Percentiles rank a stretch among this genome's conserved stretches.
Conservation (phyloP, 2,888 invertebrate genomes). For the Drosophila ezoana region DNA sequence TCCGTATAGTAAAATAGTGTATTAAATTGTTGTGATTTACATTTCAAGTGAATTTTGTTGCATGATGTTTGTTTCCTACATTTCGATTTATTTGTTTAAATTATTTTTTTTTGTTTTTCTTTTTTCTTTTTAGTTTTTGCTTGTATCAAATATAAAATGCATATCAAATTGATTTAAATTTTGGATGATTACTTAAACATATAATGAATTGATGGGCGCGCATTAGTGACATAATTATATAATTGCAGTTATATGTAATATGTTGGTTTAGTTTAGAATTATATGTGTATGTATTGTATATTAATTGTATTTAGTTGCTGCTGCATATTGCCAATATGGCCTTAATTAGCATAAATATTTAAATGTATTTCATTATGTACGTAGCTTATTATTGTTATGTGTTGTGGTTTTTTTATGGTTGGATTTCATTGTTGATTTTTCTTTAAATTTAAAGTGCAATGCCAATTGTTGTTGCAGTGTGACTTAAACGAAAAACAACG, state of each 20-base stretch:
- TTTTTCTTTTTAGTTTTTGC: slow-evolving; percentile 16
- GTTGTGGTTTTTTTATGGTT: slow-evolving; percentile 22
- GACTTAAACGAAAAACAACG: slow-evolving; percentile 30
- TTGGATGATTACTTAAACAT: slow-evolving; percentile 43
- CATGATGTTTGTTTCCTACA: slow-evolving; percentile 16
- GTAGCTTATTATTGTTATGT: slow-evolving; percentile 66
- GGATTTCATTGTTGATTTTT: slow-evolving; percentile 19
- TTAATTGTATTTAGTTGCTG: slow-evolving; percentile 40
- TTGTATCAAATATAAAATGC: slow-evolving; percentile 75
- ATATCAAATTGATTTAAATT: slow-evolving; percentile 61
- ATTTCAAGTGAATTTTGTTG: slow-evolving; percentile 30
- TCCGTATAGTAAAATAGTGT: slow-evolving; percentile 64
- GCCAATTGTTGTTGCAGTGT: slow-evolving; percentile 46
- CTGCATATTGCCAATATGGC: slow-evolving; percentile 69
- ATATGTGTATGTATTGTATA: slow-evolving; percentile 45
- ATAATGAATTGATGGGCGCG: slow-evolving; percentile 41
- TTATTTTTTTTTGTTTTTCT: not conserved
- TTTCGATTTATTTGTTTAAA: not conserved
- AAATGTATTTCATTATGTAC: slow-evolving; percentile 48
- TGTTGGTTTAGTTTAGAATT: slow-evolving; percentile 43
- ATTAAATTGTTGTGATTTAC: slow-evolving; percentile 39
- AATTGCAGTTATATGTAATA: slow-evolving; percentile 54
- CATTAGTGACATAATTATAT: slow-evolving; percentile 35
- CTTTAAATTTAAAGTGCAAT: slow-evolving; percentile 39
- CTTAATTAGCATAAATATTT: slow-evolving; percentile 62